Conservation (phyloP, 2,797 vertebrate species). For the Manis crassicaudata region DNA sequence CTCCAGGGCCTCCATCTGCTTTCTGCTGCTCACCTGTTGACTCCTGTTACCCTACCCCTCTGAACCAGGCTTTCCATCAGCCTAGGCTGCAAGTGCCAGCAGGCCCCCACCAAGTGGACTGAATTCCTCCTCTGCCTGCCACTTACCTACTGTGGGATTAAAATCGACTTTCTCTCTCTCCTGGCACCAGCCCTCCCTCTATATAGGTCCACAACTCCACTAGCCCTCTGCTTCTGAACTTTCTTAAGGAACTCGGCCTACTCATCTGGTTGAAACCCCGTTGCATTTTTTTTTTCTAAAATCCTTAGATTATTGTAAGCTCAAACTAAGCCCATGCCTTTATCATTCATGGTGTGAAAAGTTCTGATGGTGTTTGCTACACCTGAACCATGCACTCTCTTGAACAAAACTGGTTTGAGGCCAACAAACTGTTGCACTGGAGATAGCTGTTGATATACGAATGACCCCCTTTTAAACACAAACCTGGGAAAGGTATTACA, state of each 20-base stretch:
- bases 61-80: neutral
- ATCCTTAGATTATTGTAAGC: neutral
- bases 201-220: too few species aligned
- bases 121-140: neutral
- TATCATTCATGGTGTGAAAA: neutral
- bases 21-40: slow-evolving; percentile 56
- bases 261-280: neutral
- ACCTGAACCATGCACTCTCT: slow-evolving; percentile 33
- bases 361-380: neutral
- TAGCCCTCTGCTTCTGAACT: neutral
- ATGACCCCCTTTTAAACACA: slow-evolving; percentile 9
- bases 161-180: neutral
- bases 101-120: neutral
- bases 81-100: neutral
- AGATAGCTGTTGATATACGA: slow-evolving; percentile 42
- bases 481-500: rapidly evolving
- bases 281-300: neutral
- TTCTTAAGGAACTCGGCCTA: neutral
- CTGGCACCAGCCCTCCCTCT: neutral
- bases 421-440: slow-evolving; percentile 57
- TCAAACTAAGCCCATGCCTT: slow-evolving; percentile 1
- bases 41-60: neutral
- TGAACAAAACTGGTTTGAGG: neutral
- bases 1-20: neutral
- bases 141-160: neutral